These are phyloP conservation scores for Epistrophe eligans DNA, from an alignment of 2,888 invertebrate genomes.

Conservation along the genomic window DNA sequence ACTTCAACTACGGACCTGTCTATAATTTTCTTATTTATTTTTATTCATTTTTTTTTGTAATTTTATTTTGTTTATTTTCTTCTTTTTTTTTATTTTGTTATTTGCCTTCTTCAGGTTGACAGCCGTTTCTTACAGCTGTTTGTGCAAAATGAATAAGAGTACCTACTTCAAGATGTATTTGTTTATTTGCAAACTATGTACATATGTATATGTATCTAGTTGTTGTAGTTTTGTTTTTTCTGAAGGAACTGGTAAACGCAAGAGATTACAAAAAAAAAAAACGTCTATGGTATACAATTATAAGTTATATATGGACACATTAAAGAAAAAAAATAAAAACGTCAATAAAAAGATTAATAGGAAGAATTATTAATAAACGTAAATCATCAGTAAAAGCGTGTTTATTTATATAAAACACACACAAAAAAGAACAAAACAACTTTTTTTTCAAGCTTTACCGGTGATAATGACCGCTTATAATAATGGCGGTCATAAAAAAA, in stretches of 20 bases:
- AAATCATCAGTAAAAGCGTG: neutral
- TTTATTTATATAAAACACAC: neutral
- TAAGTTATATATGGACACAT: neutral
- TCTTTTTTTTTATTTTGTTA: conserved; percentile 1
- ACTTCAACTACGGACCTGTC: neutral
- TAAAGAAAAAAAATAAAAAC: conserved; percentile 14
- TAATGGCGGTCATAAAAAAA: neutral
- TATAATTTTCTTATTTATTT: conserved; percentile 18
- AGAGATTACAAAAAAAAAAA: conserved; percentile 13
- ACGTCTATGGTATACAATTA: neutral
- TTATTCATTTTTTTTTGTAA: neutral
- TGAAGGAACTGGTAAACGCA: neutral
- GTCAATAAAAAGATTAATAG: conserved; percentile 35
- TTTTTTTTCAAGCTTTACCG: conserved; percentile 1
- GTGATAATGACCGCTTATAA: conserved; percentile 12
- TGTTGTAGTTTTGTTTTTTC: neutral
- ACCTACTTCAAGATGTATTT: conserved; percentile 5
- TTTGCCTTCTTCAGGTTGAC: conserved; percentile 23
- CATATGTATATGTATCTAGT: neutral
- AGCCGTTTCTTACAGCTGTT: conserved; percentile 27
- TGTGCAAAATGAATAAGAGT: neutral
- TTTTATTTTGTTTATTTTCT: neutral
- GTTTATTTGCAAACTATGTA: neutral
- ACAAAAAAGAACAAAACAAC: neutral
- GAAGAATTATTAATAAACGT: conserved; percentile 33